Conservation (phyloP, 2,797 vertebrate species). For the Percopsis omiscomaycus region DNA sequence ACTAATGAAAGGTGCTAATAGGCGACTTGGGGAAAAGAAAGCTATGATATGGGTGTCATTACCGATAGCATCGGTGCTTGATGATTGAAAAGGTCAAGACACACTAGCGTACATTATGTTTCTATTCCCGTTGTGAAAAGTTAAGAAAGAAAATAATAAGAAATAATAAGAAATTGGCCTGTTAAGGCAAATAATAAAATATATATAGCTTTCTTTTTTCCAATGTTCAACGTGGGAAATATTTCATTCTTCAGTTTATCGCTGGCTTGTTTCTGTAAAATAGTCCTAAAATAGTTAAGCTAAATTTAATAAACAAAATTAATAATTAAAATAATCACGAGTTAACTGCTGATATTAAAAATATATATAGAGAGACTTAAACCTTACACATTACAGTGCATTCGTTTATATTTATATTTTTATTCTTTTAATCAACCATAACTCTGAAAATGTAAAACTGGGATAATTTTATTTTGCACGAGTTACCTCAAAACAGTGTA, state of each 20-base stretch:
- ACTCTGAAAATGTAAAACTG: no score
- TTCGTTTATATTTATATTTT: no score
- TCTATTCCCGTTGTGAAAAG: constrained; percentile 1
- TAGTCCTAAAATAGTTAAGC: no score
- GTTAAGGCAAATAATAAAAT: not conserved
- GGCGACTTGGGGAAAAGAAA: constrained; percentile 63
- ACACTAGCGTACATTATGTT: constrained; percentile 12
- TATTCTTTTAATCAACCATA: no score
- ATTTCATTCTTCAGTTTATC: not conserved
- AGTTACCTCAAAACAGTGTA: no score
- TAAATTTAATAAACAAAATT: no score
- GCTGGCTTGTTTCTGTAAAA: no score
- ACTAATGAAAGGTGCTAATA: constrained; percentile 72
- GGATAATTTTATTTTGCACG: no score
- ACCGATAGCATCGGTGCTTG: constrained; percentile 32
- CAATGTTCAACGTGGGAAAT: not conserved
- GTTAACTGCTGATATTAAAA: no score
- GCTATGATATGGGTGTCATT: constrained; percentile 59
- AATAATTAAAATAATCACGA: no score
- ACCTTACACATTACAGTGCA: no score
- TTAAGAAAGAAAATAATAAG: not conserved
- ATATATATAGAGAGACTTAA: no score
- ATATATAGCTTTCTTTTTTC: not conserved
- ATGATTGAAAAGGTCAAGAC: constrained; percentile 42
- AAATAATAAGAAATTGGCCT: not conserved